Evolutionary conservation across 2,113 vertebrate genomes (phyloP).

Genomic region (Syngnathus floridae): DNA sequence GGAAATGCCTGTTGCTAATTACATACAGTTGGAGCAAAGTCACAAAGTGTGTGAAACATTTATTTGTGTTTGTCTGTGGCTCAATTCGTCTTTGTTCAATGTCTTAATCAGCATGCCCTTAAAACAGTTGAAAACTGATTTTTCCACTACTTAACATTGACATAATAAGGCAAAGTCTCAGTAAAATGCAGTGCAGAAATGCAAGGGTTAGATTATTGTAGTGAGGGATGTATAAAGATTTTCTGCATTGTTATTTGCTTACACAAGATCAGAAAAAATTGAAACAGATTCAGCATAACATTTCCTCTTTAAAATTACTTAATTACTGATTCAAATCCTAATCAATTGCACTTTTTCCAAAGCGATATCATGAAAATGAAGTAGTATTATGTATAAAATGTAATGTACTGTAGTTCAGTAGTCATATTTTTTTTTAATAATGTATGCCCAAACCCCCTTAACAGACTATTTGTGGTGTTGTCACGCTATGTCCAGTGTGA

Average conservation of each 20-base stretch:
- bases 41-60: slow-evolving; percentile 26
- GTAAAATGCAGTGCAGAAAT: neutral
- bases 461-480: neutral
- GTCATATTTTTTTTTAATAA: neutral
- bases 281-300: no score
- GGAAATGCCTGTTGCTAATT: slow-evolving; percentile 68
- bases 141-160: slow-evolving; percentile 8
- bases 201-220: no score
- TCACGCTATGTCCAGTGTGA: no score
- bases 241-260: no score
- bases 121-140: neutral
- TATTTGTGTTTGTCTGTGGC: slow-evolving; percentile 41
- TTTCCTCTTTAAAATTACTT: no score
- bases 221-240: no score
- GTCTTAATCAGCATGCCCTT: slow-evolving; percentile 4
- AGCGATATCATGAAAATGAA: no score
- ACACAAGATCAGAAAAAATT: no score
- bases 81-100: slow-evolving; percentile 26
- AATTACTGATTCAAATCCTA: no score
- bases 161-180: neutral
- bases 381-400: neutral
- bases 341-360: no score
- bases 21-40: slow-evolving; percentile 57
- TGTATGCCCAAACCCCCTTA: neutral
- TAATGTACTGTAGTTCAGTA: neutral